Evolutionary conservation across 2,888 invertebrate species (phyloP).

Genomic region (Pseudococcus jackbeardsleyi): DNA sequence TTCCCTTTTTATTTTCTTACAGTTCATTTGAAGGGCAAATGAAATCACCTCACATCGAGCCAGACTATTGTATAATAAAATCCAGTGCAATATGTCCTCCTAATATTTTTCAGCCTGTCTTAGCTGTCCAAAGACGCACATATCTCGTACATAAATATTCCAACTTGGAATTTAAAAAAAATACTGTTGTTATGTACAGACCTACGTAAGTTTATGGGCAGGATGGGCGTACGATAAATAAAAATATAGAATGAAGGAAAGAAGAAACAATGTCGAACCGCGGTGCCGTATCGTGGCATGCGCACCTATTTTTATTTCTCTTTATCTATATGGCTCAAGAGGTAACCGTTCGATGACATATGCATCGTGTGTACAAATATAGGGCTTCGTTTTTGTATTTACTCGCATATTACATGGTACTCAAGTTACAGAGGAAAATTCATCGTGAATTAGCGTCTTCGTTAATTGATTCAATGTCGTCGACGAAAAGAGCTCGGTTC

Average conservation of each 20-base stretch:
- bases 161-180: no score
- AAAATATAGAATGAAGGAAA: neutral
- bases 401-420: neutral
- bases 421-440: conserved; percentile 18
- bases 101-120: no score
- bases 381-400: conserved; percentile 25
- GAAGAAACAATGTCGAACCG: neutral
- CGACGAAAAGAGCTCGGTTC: neutral
- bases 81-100: no score
- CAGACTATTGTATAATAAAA: no score
- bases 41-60: no score
- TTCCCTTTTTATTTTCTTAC: no score
- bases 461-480: conserved; percentile 31
- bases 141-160: no score
- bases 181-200: no score
- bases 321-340: conserved; percentile 29
- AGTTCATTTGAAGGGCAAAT: no score
- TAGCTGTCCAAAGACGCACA: no score
- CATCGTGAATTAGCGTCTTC: neutral
- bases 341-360: conserved; percentile 37
- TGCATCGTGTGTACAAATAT: neutral
- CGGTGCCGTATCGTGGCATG: neutral
- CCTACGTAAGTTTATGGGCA: neutral
- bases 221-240: conserved; percentile 14
- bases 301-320: conserved; percentile 6